Evolutionary conservation across 2,797 vertebrate species (phyloP).

Genomic region (Notolepis coatsorum): DNA sequence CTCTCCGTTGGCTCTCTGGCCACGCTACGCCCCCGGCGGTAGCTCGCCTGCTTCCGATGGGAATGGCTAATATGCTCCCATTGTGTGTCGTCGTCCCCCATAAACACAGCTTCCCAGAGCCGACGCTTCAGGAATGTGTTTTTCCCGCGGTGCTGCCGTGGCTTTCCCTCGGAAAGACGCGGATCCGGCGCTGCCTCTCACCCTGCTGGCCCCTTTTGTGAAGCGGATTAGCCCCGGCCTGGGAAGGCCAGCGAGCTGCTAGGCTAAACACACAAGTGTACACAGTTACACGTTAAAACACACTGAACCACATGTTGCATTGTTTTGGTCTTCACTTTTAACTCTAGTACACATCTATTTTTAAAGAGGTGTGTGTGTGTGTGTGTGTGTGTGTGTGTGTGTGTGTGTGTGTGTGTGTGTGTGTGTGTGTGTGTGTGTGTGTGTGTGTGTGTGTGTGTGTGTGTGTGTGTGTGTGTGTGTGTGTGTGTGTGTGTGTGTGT

Average conservation of each 20-base stretch:
- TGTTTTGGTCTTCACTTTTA: slow-evolving; percentile 31
- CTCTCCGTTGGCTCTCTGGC: background rate
- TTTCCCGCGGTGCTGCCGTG: slow-evolving; percentile 11
- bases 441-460: no score
- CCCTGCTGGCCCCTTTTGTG: slow-evolving; percentile 43
- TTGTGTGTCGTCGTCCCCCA: slow-evolving; percentile 60
- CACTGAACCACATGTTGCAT: slow-evolving; percentile 13
- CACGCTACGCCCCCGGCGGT: background rate
- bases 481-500: no score
- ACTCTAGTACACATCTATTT: slow-evolving; percentile 30
- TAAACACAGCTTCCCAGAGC: slow-evolving; percentile 54
- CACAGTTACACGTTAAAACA: background rate
- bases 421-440: background rate
- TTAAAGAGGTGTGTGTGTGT: slow-evolving; percentile 27
- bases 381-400: no score
- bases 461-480: no score
- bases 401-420: slow-evolving; percentile 16
- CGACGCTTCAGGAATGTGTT: slow-evolving; percentile 47
- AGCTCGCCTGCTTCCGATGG: slow-evolving; percentile 11
- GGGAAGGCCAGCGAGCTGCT: slow-evolving; percentile 8
- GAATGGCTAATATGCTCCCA: slow-evolving; percentile 30
- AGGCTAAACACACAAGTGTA: background rate
- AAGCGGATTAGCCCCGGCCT: slow-evolving; percentile 39
- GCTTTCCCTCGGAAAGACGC: slow-evolving; percentile 52
- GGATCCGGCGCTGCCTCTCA: slow-evolving; percentile 30